A percentile compares a stretch with the other conserved stretches of the same genome.
These are phyloP conservation scores for Chaetogeoica ovagalla DNA, from an alignment of 2,888 invertebrate genomes.

Conservation along the genomic window DNA sequence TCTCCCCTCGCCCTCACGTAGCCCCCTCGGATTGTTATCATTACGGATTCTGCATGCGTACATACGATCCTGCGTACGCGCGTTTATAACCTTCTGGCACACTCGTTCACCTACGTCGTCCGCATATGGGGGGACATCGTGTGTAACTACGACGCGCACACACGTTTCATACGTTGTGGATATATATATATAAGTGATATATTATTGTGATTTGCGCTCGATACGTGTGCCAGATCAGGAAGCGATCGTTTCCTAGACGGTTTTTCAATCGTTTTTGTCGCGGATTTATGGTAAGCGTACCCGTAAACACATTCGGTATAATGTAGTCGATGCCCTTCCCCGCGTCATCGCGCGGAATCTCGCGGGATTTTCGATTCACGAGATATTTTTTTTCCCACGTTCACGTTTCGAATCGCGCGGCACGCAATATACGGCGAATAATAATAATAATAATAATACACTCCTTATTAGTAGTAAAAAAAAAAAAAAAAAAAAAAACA, in stretches of 20 bases:
- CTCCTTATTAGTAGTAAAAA: too few species aligned
- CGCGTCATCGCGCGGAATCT: too few species aligned
- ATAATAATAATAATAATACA: too few species aligned
- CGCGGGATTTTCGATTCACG: constrained; percentile 4
- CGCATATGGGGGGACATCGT: neutral
- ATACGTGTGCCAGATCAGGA: neutral
- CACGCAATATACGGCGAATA: too few species aligned
- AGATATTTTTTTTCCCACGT: too few species aligned
- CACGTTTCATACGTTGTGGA: too few species aligned
- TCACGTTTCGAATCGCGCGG: too few species aligned
- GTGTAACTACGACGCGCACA: neutral
- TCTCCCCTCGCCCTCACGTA: neutral
- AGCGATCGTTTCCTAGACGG: constrained; percentile 1
- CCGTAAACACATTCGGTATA: neutral
- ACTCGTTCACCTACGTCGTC: constrained; percentile 13
- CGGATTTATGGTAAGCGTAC: neutral
- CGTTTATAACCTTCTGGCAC: constrained; percentile 28
- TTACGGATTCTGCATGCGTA: neutral
- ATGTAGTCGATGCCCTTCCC: constrained; percentile 7
- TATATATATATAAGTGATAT: too few species aligned
- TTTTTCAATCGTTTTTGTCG: too few species aligned
- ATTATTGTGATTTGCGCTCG: too few species aligned
- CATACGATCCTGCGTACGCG: neutral
- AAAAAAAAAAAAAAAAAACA: too few species aligned
- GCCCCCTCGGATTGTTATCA: constrained; percentile 2